A percentile compares a stretch with the other conserved stretches of the same genome.
These are phyloP conservation scores for Trisateles emortualis DNA, from an alignment of 2,888 invertebrate species.

Conservation along the genomic window DNA sequence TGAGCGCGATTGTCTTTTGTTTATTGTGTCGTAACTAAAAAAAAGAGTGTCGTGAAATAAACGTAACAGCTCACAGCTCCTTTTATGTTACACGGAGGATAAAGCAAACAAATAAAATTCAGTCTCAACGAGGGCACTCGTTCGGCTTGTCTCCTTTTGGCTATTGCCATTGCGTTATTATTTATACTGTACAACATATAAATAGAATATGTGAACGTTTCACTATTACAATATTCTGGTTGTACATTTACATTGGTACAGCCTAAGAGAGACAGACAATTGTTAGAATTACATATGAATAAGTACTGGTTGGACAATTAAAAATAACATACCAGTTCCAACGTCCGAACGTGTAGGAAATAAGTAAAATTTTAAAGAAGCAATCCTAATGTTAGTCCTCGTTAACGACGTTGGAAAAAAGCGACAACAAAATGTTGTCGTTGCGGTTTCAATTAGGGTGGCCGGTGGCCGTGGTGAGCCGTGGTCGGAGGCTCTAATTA, in stretches of 20 bases:
- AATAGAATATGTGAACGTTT: slow-evolving; percentile 20
- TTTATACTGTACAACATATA: slow-evolving; percentile 33
- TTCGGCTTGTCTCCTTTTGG: slow-evolving; percentile 33
- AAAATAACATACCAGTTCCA: slow-evolving; percentile 9
- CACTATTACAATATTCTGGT: slow-evolving; percentile 13
- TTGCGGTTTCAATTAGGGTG: slow-evolving; percentile 74
- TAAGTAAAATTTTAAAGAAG: slow-evolving; percentile 38
- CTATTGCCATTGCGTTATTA: slow-evolving; percentile 36
- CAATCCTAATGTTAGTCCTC: slow-evolving; percentile 58
- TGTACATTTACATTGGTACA: too few species aligned
- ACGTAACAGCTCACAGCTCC: slow-evolving; percentile 72
- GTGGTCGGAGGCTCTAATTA: slow-evolving; percentile 59
- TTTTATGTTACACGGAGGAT: slow-evolving; percentile 72
- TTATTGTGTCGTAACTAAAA: slow-evolving; percentile 80
- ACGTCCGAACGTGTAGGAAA: slow-evolving; percentile 36
- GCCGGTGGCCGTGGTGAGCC: slow-evolving; percentile 35
- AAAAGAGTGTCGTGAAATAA: slow-evolving; percentile 71
- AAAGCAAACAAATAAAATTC: slow-evolving; percentile 78
- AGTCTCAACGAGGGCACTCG: slow-evolving; percentile 55
- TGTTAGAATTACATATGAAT: too few species aligned
- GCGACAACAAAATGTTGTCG: slow-evolving; percentile 58
- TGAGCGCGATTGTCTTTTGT: slow-evolving; percentile 74
- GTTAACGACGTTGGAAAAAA: slow-evolving; percentile 62
- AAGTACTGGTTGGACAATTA: too few species aligned
- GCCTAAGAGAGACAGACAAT: too few species aligned